Conservation (phyloP, 2,113 vertebrate genomes). For the Rhagologus leucostigma region DNA sequence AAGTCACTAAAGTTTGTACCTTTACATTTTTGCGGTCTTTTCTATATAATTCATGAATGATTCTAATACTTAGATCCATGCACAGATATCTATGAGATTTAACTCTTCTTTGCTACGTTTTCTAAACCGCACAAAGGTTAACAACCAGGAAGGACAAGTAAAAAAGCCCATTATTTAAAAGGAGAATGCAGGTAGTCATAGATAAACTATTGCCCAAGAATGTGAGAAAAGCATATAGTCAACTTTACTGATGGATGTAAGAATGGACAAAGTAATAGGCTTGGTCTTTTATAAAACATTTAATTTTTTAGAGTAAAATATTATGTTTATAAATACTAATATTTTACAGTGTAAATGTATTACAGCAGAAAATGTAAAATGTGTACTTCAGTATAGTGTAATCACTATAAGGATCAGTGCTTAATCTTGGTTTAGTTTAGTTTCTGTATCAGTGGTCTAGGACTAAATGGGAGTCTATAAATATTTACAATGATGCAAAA, state of each 20-base stretch:
- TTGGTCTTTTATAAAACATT: background rate
- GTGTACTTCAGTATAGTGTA: too few relatives aligned
- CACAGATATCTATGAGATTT: background rate
- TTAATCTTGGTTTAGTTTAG: background rate
- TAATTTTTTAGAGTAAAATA: background rate
- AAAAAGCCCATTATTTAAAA: background rate
- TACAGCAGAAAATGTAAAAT: background rate
- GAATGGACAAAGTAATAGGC: background rate
- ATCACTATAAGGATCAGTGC: background rate
- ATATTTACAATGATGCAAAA: background rate
- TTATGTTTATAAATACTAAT: background rate
- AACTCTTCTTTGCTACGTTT: fast-evolving
- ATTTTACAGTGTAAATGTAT: background rate
- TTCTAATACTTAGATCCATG: background rate
- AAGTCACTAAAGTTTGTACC: background rate
- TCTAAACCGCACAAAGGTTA: background rate
- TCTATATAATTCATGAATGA: background rate
- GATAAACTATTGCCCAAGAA: background rate
- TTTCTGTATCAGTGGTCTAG: background rate
- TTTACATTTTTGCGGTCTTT: background rate
- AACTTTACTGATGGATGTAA: background rate
- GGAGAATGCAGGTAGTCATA: background rate
- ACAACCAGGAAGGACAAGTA: background rate
- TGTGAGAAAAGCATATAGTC: background rate
- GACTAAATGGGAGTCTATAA: background rate